Percentiles rank a stretch among this genome's conserved stretches.
phyloP scores from a whole-genome alignment of 2,113 vertebrate genomes.

The Pyrgilauda ruficollis region DNA sequence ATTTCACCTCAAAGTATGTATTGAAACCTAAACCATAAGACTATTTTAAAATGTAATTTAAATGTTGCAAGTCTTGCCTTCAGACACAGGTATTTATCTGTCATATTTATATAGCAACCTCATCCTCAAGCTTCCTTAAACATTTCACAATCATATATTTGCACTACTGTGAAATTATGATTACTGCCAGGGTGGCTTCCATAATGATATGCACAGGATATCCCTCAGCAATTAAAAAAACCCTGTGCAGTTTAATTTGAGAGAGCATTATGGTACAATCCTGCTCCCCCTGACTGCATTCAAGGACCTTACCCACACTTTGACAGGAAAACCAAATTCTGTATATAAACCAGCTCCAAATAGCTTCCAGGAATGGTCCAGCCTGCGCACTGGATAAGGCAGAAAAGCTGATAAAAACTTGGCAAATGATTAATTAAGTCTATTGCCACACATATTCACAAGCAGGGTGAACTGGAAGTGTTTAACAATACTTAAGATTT shows the following conservation, averaged over 20 bases:
- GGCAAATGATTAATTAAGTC: not conserved
- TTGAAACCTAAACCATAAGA: not conserved
- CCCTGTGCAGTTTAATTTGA: not conserved
- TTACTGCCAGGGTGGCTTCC: not conserved
- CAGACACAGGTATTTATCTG: not conserved
- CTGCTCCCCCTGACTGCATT: not conserved
- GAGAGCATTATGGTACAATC: not conserved
- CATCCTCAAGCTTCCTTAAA: not conserved
- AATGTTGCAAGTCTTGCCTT: not conserved
- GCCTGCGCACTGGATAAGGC: not conserved
- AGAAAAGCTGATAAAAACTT: not conserved
- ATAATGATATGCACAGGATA: not conserved
- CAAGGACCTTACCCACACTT: not conserved
- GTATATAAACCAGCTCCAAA: not conserved
- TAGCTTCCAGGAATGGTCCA: not conserved
- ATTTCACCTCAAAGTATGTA: not conserved
- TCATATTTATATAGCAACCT: slow-evolving; percentile 5
- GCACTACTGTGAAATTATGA: not conserved
- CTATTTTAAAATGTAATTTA: slow-evolving; percentile 26
- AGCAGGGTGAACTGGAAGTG: not conserved
- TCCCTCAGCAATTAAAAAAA: not conserved
- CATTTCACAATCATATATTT: not conserved
- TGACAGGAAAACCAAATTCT: not conserved
- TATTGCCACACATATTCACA: not conserved
- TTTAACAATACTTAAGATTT: not conserved